phyloP scores from a whole-genome alignment of 2,888 invertebrate genomes.

The Eilema depressum region DNA sequence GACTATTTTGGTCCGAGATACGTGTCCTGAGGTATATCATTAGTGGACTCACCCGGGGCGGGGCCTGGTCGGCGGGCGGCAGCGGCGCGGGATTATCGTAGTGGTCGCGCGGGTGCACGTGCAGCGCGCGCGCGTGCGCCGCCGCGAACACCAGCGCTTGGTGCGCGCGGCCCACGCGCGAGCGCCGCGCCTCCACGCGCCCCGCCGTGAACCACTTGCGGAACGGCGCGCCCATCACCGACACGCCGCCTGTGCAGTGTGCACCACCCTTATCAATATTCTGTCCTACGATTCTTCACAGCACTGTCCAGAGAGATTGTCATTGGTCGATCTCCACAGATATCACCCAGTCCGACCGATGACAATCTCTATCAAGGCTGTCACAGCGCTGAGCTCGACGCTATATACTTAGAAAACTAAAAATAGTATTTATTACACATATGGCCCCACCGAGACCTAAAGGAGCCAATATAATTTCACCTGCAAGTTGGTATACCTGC shows the following conservation, averaged over 20 bases:
- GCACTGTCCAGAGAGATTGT: neutral
- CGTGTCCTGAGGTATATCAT: too few species aligned
- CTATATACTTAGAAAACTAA: too few species aligned
- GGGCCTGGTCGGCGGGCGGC: conserved; percentile 44
- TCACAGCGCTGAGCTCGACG: too few species aligned
- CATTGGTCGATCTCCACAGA: too few species aligned
- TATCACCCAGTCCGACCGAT: too few species aligned
- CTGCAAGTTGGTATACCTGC: too few species aligned
- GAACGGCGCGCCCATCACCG: conserved; percentile 95
- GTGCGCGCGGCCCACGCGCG: conserved; percentile 90
- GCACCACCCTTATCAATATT: neutral
- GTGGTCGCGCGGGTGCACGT: conserved; percentile 96
- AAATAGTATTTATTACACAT: too few species aligned
- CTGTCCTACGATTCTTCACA: neutral
- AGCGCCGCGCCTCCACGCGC: conserved; percentile 93
- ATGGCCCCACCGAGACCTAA: too few species aligned
- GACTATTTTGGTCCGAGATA: too few species aligned
- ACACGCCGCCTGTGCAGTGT: conserved; percentile 86
- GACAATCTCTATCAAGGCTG: too few species aligned
- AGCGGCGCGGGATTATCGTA: conserved; percentile 90
- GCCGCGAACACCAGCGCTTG: conserved; percentile 92
- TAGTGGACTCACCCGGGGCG: conserved; percentile 36
- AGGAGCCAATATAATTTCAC: too few species aligned
- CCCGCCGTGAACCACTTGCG: conserved; percentile 94
- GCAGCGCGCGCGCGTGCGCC: conserved; percentile 91